These are phyloP conservation scores for Alectura lathami DNA, from an alignment of 2,113 vertebrate genomes.

Conservation along the genomic window DNA sequence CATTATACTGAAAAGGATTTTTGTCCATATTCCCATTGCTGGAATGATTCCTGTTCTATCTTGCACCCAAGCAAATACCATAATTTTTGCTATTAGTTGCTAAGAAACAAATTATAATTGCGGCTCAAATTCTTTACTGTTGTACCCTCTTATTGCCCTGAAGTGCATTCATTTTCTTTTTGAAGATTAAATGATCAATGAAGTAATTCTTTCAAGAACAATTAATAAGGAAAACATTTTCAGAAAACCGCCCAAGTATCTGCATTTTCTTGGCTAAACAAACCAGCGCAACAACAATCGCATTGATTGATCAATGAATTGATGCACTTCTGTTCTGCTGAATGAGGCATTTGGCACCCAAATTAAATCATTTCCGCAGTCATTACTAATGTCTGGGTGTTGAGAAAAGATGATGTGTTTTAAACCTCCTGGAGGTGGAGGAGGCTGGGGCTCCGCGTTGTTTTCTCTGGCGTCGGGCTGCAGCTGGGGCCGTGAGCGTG, in stretches of 20 bases:
- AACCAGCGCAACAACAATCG: background rate
- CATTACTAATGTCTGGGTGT: background rate
- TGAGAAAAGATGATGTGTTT: background rate
- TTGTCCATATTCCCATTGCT: conserved; percentile 42
- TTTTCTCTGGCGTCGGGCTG: background rate
- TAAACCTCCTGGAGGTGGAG: background rate
- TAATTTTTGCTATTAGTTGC: conserved; percentile 75
- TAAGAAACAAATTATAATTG: conserved; percentile 77
- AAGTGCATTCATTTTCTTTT: conserved; percentile 46
- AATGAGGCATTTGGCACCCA: background rate
- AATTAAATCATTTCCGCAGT: background rate
- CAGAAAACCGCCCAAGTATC: background rate
- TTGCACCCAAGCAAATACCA: conserved; percentile 47
- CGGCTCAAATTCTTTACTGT: conserved; percentile 35
- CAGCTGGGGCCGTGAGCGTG: background rate
- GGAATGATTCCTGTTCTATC: conserved; percentile 24
- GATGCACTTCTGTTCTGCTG: background rate
- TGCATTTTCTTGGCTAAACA: background rate
- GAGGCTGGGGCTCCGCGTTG: background rate
- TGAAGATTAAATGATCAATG: conserved; percentile 48
- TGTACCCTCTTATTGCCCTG: conserved; percentile 30
- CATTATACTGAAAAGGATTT: background rate
- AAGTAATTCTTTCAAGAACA: conserved; percentile 57
- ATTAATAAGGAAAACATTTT: conserved; percentile 43
- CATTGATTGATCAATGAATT: background rate